Evolutionary conservation across 2,113 vertebrate genomes (phyloP).

Genomic region (Aegotheles bennettii): DNA sequence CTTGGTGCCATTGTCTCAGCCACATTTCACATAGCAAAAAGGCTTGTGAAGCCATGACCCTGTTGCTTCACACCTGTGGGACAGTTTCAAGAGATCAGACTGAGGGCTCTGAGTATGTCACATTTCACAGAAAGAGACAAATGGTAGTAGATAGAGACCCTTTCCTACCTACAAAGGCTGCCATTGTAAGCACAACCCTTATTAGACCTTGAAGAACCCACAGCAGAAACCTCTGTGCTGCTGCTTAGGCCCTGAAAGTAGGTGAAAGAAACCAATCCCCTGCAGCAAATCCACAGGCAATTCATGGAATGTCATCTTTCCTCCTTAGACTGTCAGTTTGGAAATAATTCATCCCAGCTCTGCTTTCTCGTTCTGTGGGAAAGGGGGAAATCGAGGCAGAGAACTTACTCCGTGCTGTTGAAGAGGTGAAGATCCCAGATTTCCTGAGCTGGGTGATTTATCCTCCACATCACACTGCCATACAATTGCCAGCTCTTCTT

Average conservation of each 20-base stretch:
- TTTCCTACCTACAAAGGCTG: not conserved
- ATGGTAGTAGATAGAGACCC: not conserved
- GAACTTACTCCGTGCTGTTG: not conserved
- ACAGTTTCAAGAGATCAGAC: not conserved
- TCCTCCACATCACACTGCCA: fast-evolving
- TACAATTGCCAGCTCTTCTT: not conserved
- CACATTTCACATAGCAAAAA: not conserved
- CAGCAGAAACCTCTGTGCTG: not conserved
- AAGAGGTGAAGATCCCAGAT: not conserved
- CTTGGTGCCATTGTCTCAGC: not conserved
- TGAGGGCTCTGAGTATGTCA: not conserved
- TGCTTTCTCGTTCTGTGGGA: not conserved
- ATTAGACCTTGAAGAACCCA: not conserved
- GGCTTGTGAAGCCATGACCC: not conserved
- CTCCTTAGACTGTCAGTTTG: not conserved
- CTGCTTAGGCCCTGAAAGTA: not conserved
- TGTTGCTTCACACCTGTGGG: not conserved
- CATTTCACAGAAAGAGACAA: not conserved
- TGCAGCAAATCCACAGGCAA: not conserved
- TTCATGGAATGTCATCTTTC: not conserved
- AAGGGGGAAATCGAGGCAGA: not conserved
- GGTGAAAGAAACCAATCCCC: not conserved
- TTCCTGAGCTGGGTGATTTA: not conserved
- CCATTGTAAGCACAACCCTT: not conserved
- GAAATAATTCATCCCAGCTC: not conserved